Conservation (phyloP, 2,797 vertebrate species). For the Hephaestus fuliginosus region DNA sequence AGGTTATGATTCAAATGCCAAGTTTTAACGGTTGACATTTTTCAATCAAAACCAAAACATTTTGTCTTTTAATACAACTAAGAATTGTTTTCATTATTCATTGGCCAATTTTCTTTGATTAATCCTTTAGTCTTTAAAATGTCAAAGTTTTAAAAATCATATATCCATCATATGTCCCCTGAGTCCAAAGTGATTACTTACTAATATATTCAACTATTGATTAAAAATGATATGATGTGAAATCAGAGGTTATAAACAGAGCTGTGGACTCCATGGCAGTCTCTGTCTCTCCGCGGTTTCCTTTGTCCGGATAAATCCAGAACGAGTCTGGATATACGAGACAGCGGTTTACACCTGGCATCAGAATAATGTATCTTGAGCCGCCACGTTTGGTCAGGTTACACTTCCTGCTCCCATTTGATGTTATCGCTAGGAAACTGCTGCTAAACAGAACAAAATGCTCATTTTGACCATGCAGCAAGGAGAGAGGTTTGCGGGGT, state of each 20-base stretch:
- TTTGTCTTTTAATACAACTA: background rate
- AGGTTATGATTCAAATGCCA: background rate
- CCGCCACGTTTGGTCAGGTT: conserved; percentile 2
- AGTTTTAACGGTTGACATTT: background rate
- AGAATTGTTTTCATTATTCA: background rate
- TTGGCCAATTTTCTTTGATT: background rate
- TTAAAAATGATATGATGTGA: background rate
- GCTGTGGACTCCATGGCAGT: background rate
- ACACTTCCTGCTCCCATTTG: conserved; percentile 14
- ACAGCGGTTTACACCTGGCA: background rate
- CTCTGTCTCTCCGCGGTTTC: background rate
- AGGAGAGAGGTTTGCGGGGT: conserved; percentile 5
- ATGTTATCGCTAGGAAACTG: conserved; percentile 29
- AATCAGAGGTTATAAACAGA: background rate
- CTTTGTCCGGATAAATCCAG: background rate
- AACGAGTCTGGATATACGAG: background rate
- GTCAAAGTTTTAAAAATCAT: background rate
- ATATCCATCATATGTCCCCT: background rate
- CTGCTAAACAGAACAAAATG: background rate
- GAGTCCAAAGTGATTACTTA: background rate
- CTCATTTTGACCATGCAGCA: background rate
- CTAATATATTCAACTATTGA: too few relatives aligned
- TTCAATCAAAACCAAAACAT: background rate
- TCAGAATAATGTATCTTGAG: background rate
- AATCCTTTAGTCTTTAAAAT: background rate